A percentile compares a stretch with the other conserved stretches of the same genome.
These are phyloP conservation scores for Rhagophthalmus giganteus DNA, from an alignment of 2,888 invertebrate species.

Conservation along the genomic window DNA sequence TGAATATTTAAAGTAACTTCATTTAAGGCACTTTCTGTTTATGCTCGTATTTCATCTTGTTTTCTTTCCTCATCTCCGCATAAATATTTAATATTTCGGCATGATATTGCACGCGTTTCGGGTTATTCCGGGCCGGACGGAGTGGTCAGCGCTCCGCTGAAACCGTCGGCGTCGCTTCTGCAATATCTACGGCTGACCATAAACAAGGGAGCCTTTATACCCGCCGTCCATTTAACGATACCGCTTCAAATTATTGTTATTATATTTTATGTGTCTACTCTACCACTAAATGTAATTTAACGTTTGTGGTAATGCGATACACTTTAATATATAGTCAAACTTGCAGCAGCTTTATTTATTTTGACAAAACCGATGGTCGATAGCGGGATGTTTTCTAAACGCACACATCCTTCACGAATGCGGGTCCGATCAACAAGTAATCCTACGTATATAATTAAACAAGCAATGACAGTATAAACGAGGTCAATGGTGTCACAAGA, in stretches of 20 bases:
- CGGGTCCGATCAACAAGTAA: conserved; percentile 30
- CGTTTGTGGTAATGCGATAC: conserved; percentile 11
- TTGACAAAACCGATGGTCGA: background rate
- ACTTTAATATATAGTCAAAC: background rate
- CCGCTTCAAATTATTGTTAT: conserved; percentile 46
- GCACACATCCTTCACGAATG: too few relatives aligned
- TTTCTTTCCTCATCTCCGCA: conserved; percentile 33
- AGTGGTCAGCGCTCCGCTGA: conserved; percentile 39
- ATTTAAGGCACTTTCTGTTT: conserved; percentile 32
- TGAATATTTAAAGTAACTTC: conserved; percentile 30
- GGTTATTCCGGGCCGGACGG: conserved; percentile 40
- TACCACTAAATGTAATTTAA: conserved; percentile 28
- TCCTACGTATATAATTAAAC: conserved; percentile 17
- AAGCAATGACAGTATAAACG: conserved; percentile 23
- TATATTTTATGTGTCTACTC: conserved; percentile 41
- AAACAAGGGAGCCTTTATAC: conserved; percentile 44
- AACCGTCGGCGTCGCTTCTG: conserved; percentile 31
- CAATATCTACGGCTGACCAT: conserved; percentile 40
- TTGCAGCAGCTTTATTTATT: background rate
- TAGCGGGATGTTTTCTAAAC: too few relatives aligned
- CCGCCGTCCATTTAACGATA: conserved; percentile 44
- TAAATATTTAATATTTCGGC: conserved; percentile 41
- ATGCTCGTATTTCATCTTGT: conserved; percentile 34
- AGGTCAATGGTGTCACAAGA: conserved; percentile 27
- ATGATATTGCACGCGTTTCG: conserved; percentile 44